Evolutionary conservation across 2,113 vertebrate genomes (phyloP).

Genomic region (Copsychus sechellarum): DNA sequence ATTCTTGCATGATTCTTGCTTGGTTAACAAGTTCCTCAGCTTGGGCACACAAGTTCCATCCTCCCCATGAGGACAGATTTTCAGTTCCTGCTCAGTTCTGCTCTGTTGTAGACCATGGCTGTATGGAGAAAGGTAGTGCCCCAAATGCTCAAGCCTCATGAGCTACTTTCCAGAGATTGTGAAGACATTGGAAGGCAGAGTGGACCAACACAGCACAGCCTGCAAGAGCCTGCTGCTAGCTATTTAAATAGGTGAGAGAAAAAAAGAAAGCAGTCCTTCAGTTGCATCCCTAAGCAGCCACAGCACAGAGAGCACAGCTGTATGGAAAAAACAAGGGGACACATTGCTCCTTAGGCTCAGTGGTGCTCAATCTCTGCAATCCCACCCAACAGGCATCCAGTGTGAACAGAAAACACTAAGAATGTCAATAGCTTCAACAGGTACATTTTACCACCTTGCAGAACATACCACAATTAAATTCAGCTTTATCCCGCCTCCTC

Average conservation of each 20-base stretch:
- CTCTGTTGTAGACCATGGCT: neutral
- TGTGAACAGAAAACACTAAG: fast-evolving
- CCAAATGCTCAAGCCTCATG: neutral
- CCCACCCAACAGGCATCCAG: neutral
- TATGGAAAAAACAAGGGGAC: fast-evolving
- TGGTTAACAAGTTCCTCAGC: neutral
- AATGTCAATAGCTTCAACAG: neutral
- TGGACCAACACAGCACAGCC: neutral
- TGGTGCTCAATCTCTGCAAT: neutral
- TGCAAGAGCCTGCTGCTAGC: neutral
- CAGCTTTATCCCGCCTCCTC: neutral
- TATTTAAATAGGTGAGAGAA: neutral
- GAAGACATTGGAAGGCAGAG: neutral
- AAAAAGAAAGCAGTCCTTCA: neutral
- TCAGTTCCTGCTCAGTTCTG: neutral
- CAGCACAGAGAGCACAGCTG: neutral
- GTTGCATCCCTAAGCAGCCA: neutral
- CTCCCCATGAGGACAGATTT: neutral
- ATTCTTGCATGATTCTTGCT: neutral
- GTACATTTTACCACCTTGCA: neutral
- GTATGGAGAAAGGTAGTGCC: neutral
- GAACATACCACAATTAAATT: neutral
- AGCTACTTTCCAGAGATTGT: neutral
- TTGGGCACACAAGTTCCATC: neutral
- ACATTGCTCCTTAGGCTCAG: fast-evolving